Evolutionary conservation across 1,140 invertebrate genomes (phyloP).

Genomic region (Drosophila ercepeae): DNA sequence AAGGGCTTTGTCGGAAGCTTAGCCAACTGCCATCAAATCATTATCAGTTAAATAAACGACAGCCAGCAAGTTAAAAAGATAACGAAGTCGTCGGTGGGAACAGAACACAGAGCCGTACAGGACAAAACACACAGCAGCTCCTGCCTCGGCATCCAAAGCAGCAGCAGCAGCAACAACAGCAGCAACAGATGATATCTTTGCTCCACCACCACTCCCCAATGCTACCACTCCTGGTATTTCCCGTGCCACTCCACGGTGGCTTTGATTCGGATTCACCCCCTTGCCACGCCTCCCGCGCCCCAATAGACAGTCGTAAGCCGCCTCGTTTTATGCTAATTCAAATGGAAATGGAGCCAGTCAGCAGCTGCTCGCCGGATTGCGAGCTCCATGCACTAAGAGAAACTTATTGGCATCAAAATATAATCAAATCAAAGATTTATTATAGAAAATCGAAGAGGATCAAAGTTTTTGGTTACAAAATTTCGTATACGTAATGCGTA

Average conservation of each 20-base stretch:
- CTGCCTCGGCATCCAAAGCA: not conserved
- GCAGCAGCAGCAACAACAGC: slow-evolving; percentile 29
- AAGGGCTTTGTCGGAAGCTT: slow-evolving; percentile 75
- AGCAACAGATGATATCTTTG: slow-evolving; percentile 78
- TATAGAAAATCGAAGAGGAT: no score
- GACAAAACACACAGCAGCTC: slow-evolving; percentile 13
- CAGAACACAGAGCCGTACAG: slow-evolving; percentile 15
- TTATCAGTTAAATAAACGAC: slow-evolving; percentile 82
- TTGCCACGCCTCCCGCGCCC: slow-evolving; percentile 7
- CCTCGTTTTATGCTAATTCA: slow-evolving; percentile 81
- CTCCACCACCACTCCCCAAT: slow-evolving; percentile 11
- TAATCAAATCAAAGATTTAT: not conserved
- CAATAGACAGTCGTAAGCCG: slow-evolving; percentile 80
- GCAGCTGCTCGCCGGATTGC: slow-evolving; percentile 62
- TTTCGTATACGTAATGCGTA: no score
- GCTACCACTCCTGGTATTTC: not conserved
- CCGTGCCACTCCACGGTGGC: slow-evolving; percentile 20
- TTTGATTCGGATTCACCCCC: slow-evolving; percentile 41
- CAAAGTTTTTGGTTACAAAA: no score
- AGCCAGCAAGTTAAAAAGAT: slow-evolving; percentile 79
- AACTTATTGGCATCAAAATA: not conserved
- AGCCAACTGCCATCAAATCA: slow-evolving; percentile 81
- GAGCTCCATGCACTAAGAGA: slow-evolving; percentile 12
- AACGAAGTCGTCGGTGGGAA: slow-evolving; percentile 66
- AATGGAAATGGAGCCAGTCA: slow-evolving; percentile 81